Evolutionary conservation across 2,888 invertebrate genomes (phyloP), one percentile per base, ranked within the genome.

Genomic region (Caenorhabditis afra): DNA sequence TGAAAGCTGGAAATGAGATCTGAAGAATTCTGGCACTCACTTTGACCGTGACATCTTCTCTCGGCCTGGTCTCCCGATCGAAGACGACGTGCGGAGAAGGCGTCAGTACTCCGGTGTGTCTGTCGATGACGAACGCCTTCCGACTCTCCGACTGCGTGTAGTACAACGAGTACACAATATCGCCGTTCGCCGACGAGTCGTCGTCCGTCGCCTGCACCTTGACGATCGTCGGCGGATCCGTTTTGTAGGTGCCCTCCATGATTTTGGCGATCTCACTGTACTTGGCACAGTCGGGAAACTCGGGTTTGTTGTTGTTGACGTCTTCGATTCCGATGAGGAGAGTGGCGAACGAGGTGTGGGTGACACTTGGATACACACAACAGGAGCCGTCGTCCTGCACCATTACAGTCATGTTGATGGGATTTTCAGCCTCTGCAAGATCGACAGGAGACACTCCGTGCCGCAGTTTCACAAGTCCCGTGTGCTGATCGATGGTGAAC

Each of bases 331-430:
- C 83, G 16, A 89, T 84, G 8, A 85, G 58, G 14, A 89, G 85
- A 0, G 79, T 87, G 8, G 89, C 89, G 7, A 61, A 81, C 20
- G 82, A 77, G 8, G 80, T 62, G 68, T 90, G 88, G 0, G 55
- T 53, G 5, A 57, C 65, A n/a, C 75, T 75, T 10, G 77, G 57
- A 44, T 77, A 81, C 20, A 52, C 73, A 91, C 98, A 99, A 91
- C 98, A 99, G 1, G 95, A 95, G 0, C 98, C 98, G 91, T 99
- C 98, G 90, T 99, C 99, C 92, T 95, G 94, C 1, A 98, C 98
- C 0, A 97, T 96, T 10, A 99, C 96, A 91, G 97, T 98, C 73
- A 99, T 91, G 5, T 88, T 89, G 79, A 91, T 91, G 0, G 87
- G 87, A 10, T 87, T 84, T 0, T 84, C 85, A 5, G 75, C 55